These are phyloP conservation scores for Heliocidaris tuberculata DNA, from an alignment of 35 echinoderm and acorn worm species.

Conservation along the genomic window DNA sequence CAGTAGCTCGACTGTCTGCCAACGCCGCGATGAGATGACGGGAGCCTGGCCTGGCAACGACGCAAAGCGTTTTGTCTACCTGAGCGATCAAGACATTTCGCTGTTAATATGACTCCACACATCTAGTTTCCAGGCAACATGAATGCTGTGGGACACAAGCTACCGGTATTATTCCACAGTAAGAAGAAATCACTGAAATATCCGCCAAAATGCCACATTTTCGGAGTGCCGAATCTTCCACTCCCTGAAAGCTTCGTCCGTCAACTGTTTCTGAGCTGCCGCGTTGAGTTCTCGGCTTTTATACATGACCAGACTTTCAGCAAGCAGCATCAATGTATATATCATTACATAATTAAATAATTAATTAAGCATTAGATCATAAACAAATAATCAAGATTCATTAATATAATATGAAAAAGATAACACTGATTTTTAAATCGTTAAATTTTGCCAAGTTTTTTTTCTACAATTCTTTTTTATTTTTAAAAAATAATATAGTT, in stretches of 20 bases:
- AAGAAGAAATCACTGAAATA: constrained; percentile 23
- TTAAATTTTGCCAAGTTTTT: neutral
- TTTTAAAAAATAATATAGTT: constrained; percentile 2
- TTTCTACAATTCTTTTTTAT: neutral
- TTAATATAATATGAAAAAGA: neutral
- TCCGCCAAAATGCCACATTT: neutral
- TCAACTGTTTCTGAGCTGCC: neutral
- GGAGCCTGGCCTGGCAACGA: constrained; percentile 8
- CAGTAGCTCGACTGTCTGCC: constrained; percentile 10
- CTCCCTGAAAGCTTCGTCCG: neutral
- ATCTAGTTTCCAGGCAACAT: constrained; percentile 49
- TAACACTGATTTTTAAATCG: neutral
- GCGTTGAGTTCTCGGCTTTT: neutral
- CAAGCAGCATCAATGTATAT: neutral
- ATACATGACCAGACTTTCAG: constrained; percentile 13
- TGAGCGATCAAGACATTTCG: constrained; percentile 43
- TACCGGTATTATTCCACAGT: constrained; percentile 11
- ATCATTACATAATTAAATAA: constrained; percentile 47
- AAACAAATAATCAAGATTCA: neutral
- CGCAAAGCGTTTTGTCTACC: constrained; percentile 44
- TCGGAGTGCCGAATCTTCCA: neutral
- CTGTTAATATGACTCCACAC: constrained; percentile 53
- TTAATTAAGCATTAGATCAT: neutral
- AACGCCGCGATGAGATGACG: constrained; percentile 10
- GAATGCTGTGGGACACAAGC: constrained; percentile 15